phyloP scores from a whole-genome alignment of 2,113 vertebrate genomes.

The Excalfactoria chinensis region DNA sequence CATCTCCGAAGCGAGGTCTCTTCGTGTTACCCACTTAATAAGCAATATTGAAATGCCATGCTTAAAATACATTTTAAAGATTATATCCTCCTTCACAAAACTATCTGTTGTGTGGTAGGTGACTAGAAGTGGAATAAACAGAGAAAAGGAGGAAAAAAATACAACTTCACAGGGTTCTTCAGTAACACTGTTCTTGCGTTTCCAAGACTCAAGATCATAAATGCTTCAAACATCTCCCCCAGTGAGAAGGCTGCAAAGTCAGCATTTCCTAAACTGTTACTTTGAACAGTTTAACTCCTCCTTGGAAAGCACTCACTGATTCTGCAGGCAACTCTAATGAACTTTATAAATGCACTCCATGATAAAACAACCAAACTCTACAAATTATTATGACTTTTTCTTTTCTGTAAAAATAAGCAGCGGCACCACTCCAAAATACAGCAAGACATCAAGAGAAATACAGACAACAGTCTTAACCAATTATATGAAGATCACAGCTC shows the following conservation, averaged over 20 bases:
- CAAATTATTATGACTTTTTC: neutral
- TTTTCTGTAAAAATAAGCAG: neutral
- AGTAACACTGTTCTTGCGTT: neutral
- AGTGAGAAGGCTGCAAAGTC: accelerated
- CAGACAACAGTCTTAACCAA: neutral
- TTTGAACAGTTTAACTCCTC: neutral
- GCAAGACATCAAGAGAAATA: neutral
- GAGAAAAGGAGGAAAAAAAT: neutral
- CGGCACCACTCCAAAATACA: neutral
- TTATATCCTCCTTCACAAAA: neutral
- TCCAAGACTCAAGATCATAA: neutral
- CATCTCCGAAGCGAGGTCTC: conserved; percentile 23
- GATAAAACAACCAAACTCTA: neutral
- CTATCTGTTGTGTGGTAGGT: neutral
- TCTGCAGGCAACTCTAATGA: neutral
- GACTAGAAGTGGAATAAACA: accelerated
- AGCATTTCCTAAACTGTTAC: neutral
- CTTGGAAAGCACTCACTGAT: neutral
- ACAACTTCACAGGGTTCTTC: neutral
- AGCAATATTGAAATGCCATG: conserved; percentile 1
- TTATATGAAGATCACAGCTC: too few species aligned
- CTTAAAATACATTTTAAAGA: neutral
- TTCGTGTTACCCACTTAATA: conserved; percentile 9
- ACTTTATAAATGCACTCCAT: neutral
- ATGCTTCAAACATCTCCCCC: neutral